These are phyloP conservation scores for Hystrix brachyura DNA, from an alignment of 2,113 vertebrate genomes.

Conservation along the genomic window DNA sequence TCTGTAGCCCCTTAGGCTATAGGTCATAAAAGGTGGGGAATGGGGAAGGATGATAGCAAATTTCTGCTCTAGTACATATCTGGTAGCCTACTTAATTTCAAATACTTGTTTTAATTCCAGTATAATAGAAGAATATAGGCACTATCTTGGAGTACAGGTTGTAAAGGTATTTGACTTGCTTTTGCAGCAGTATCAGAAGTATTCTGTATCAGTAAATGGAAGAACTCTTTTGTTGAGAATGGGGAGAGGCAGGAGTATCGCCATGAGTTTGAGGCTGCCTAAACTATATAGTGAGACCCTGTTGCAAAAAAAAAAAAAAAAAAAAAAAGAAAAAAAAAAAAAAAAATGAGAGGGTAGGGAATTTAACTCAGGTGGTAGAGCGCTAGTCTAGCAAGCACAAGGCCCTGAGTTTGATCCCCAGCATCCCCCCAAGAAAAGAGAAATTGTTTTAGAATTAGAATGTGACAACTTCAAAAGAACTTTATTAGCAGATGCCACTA, in stretches of 20 bases:
- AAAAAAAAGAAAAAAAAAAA: not conserved
- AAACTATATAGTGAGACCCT: not conserved
- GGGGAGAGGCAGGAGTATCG: not conserved
- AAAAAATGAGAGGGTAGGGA: too few relatives aligned
- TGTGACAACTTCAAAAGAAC: not conserved
- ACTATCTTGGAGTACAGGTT: constrained; percentile 29
- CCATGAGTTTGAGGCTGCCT: not conserved
- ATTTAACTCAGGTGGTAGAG: too few relatives aligned
- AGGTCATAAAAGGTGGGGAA: not conserved
- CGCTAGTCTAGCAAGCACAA: too few relatives aligned
- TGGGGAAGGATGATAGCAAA: not conserved
- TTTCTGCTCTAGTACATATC: not conserved
- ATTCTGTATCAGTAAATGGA: not conserved
- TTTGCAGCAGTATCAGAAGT: constrained; percentile 5
- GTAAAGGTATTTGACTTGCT: constrained; percentile 39
- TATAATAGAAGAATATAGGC: not conserved
- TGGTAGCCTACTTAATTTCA: not conserved
- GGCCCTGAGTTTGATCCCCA: too few relatives aligned
- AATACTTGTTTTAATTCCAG: not conserved
- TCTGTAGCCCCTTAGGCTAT: not conserved
- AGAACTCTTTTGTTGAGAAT: constrained; percentile 36
- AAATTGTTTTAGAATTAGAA: constrained; percentile 44
- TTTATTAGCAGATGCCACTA: not conserved
- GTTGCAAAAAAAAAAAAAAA: not conserved
- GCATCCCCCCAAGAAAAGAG: not conserved